Conservation (phyloP, 2,113 vertebrate species). For the Hoplias malabaricus region DNA sequence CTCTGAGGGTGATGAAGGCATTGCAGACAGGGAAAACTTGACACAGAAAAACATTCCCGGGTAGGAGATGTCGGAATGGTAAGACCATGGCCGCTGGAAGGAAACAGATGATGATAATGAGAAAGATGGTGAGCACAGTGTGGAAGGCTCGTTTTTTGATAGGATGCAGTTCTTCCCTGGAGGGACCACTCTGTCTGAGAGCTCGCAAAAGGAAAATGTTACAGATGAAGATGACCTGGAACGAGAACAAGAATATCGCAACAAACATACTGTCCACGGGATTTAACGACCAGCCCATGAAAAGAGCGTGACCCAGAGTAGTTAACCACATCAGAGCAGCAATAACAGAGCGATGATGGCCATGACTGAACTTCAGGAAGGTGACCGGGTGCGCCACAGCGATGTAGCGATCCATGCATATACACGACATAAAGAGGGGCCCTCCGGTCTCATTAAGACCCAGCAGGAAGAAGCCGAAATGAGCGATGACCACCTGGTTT, state of each 20-base stretch:
- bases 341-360: not conserved
- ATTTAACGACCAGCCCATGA: not conserved
- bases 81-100: slow-evolving; percentile 10
- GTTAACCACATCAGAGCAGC: not conserved
- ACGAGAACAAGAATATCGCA: slow-evolving; percentile 16
- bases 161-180: slow-evolving; percentile 15
- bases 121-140: slow-evolving; percentile 21
- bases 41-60: not conserved
- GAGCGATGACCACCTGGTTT: not conserved
- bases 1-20: slow-evolving; percentile 15
- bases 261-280: slow-evolving; percentile 2
- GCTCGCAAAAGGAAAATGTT: slow-evolving; percentile 39
- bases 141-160: slow-evolving; percentile 34
- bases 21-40: slow-evolving; percentile 21
- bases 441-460: slow-evolving; percentile 11
- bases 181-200: slow-evolving; percentile 23
- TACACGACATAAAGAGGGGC: slow-evolving; percentile 32
- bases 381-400: slow-evolving; percentile 31
- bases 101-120: slow-evolving; percentile 19
- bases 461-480: not conserved
- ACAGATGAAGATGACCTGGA: slow-evolving; percentile 32
- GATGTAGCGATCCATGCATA: slow-evolving; percentile 37
- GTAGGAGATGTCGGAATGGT: slow-evolving; percentile 5
- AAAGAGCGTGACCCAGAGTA: not conserved
- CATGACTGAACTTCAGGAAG: slow-evolving; percentile 9